A percentile compares a stretch with the other conserved stretches of the same genome.
phyloP scores from a whole-genome alignment of 1,140 invertebrate species.

The Ephestia elutella region DNA sequence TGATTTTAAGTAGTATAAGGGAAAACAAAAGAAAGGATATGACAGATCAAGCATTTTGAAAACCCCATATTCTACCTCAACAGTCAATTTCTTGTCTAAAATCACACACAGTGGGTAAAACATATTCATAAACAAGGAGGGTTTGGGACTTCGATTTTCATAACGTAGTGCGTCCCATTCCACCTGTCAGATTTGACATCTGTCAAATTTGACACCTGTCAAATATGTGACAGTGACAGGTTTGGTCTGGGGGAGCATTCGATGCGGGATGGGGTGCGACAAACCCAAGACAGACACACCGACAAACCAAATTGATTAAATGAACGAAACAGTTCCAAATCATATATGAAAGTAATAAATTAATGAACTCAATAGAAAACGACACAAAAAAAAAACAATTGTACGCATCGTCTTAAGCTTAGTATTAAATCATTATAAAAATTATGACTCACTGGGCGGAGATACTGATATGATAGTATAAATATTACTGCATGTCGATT shows the following conservation, averaged over 20 bases:
- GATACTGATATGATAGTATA: no score
- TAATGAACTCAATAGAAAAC: neutral
- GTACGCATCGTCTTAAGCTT: neutral
- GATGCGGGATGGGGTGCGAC: conserved; percentile 36
- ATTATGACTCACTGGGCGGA: no score
- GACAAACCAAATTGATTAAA: conserved; percentile 29
- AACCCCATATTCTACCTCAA: neutral
- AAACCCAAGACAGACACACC: conserved; percentile 48
- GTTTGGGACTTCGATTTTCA: neutral
- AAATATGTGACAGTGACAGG: neutral
- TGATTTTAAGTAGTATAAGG: no score
- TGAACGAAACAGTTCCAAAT: conserved; percentile 9
- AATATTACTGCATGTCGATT: neutral
- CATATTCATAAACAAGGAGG: neutral
- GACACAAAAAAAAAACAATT: neutral
- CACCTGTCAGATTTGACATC: neutral
- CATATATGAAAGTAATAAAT: neutral
- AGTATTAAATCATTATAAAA: no score
- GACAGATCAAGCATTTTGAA: neutral
- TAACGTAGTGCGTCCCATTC: neutral
- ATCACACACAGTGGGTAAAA: neutral
- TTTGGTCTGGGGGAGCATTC: neutral
- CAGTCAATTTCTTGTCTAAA: neutral
- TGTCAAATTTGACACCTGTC: neutral
- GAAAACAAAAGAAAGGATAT: no score